phyloP scores from a whole-genome alignment of 2,888 invertebrate species.

The Allygus modestus region DNA sequence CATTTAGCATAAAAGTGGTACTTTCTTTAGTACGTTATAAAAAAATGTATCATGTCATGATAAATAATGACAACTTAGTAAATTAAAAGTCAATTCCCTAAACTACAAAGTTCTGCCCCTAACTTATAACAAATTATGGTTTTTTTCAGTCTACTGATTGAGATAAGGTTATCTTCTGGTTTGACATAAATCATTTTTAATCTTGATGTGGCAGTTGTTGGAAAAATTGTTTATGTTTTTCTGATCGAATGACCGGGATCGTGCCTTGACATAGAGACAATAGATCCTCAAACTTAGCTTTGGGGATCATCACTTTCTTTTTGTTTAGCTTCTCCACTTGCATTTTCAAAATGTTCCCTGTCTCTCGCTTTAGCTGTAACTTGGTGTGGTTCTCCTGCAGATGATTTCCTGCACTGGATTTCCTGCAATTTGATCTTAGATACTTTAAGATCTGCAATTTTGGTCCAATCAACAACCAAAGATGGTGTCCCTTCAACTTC shows the following conservation, averaged over 20 bases:
- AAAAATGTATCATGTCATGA: too few relatives aligned
- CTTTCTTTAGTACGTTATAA: too few relatives aligned
- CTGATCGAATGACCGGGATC: constrained; percentile 6
- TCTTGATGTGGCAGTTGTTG: constrained; percentile 50
- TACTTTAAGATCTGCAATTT: constrained; percentile 26
- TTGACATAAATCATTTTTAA: neutral
- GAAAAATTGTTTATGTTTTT: constrained; percentile 35
- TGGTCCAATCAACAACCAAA: constrained; percentile 33
- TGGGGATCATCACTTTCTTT: constrained; percentile 29
- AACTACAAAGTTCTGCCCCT: too few relatives aligned
- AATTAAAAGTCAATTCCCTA: too few relatives aligned
- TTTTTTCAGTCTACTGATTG: too few relatives aligned
- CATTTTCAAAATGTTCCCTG: constrained; percentile 5
- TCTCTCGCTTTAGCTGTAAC: constrained; percentile 25
- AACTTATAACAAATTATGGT: too few relatives aligned
- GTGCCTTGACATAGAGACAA: constrained; percentile 43
- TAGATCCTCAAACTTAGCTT: constrained; percentile 31
- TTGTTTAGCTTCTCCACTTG: constrained; percentile 38
- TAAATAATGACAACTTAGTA: too few relatives aligned
- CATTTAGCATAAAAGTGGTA: too few relatives aligned
- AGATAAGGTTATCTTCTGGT: too few relatives aligned
- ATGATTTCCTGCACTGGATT: constrained; percentile 31
- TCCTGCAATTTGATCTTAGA: neutral
- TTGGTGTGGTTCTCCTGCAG: constrained; percentile 16
- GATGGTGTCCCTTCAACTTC: constrained; percentile 7